These are phyloP conservation scores for Lydus trimaculatus DNA, from an alignment of 2,888 invertebrate genomes.

Conservation along the genomic window DNA sequence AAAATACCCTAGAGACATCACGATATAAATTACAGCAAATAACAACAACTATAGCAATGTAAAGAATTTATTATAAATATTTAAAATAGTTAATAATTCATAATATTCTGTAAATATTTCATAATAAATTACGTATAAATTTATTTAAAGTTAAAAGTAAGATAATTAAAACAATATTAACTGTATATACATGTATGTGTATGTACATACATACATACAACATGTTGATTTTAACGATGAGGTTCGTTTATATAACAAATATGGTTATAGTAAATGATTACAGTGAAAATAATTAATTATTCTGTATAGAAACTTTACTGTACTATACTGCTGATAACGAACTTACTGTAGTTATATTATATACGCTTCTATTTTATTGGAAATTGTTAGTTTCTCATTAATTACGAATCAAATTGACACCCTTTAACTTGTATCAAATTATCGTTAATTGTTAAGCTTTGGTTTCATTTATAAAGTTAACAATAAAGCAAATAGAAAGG, in stretches of 20 bases:
- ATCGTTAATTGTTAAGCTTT: background rate
- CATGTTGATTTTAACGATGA: background rate
- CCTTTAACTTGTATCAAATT: background rate
- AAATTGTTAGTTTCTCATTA: slow-evolving; percentile 1
- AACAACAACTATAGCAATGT: background rate
- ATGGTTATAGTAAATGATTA: background rate
- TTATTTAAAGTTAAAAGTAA: background rate
- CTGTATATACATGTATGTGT: background rate
- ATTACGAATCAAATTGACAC: background rate
- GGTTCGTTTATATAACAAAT: background rate
- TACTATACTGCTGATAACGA: background rate
- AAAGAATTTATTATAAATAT: background rate
- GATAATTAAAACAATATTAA: background rate
- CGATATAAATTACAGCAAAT: slow-evolving; percentile 3
- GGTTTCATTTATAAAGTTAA: background rate
- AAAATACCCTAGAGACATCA: background rate
- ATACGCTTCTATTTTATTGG: background rate
- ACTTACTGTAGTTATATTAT: background rate
- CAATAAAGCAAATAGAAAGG: too few relatives aligned
- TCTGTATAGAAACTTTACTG: background rate
- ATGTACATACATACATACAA: too few relatives aligned
- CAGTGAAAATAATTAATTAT: background rate
- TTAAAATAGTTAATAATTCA: background rate
- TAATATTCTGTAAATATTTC: background rate
- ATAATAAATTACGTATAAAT: background rate